These are phyloP conservation scores for Proterorhinus semilunaris DNA, from an alignment of 2,113 vertebrate genomes.

Conservation along the genomic window DNA sequence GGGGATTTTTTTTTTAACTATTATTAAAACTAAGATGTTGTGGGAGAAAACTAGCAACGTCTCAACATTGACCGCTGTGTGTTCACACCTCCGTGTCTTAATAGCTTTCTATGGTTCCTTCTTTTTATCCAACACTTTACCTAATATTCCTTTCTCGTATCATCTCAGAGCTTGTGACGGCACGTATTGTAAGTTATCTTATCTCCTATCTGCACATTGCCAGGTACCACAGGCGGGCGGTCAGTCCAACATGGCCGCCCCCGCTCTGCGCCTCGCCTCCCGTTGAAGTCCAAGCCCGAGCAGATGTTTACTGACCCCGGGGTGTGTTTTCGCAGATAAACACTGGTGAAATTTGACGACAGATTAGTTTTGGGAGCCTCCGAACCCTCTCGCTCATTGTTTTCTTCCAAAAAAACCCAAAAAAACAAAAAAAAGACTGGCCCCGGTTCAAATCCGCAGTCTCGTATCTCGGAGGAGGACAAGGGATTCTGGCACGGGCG, in stretches of 20 bases:
- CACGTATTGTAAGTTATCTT: background rate
- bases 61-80: too few species aligned
- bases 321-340: conserved; percentile 47
- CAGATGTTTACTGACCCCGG: conserved; percentile 68
- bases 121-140: too few species aligned
- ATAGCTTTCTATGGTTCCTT: too few species aligned
- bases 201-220: background rate
- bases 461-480: background rate
- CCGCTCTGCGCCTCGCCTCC: conserved; percentile 35
- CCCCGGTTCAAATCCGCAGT: background rate
- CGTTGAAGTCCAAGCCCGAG: conserved; percentile 38
- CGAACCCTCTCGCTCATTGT: conserved; percentile 25
- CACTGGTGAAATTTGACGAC: conserved; percentile 48
- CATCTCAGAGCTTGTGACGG: too few species aligned
- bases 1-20: too few species aligned
- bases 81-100: too few species aligned
- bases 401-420: background rate
- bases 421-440: background rate
- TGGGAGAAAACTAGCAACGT: too few species aligned
- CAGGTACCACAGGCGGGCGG: background rate
- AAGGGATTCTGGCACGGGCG: background rate
- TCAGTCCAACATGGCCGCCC: background rate
- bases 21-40: too few species aligned
- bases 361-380: conserved; percentile 61
- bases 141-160: too few species aligned